phyloP scores from a whole-genome alignment of 2,797 vertebrate genomes.

The Xenentodon cancila region DNA sequence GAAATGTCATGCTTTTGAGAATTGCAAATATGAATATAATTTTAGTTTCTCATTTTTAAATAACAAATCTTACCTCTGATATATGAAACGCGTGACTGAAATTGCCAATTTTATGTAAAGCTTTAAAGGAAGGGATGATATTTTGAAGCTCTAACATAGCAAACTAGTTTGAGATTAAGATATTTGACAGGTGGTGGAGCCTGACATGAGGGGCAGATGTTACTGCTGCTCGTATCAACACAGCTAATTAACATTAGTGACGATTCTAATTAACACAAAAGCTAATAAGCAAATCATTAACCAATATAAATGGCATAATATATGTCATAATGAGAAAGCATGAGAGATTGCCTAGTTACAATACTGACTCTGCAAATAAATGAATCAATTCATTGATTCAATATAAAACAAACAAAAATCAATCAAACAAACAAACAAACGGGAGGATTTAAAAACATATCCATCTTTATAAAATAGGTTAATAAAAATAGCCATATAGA shows the following conservation, averaged over 20 bases:
- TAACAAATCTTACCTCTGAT: no score
- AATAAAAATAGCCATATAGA: no score
- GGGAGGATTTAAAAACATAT: no score
- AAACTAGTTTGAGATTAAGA: constrained; percentile 38
- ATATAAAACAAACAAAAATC: no score
- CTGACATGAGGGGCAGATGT: constrained; percentile 94
- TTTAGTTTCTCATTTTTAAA: no score
- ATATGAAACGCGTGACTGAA: background rate
- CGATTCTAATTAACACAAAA: constrained; percentile 98
- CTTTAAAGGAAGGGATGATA: background rate
- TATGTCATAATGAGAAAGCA: constrained; percentile 39
- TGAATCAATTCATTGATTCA: no score
- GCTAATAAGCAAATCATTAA: constrained; percentile 99
- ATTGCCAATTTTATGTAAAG: background rate
- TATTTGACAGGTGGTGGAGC: constrained; percentile 67
- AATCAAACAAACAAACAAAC: no score
- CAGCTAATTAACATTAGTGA: constrained; percentile 99
- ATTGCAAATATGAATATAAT: no score
- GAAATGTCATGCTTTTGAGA: no score
- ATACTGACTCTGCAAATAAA: background rate
- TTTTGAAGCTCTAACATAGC: background rate
- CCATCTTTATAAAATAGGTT: no score
- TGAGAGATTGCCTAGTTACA: constrained; percentile 11
- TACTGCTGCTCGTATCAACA: constrained; percentile 97
- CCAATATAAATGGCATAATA: constrained; percentile 86